phyloP scores from a whole-genome alignment of 2,888 invertebrate species.

The Lordiphosa fenestrarum region DNA sequence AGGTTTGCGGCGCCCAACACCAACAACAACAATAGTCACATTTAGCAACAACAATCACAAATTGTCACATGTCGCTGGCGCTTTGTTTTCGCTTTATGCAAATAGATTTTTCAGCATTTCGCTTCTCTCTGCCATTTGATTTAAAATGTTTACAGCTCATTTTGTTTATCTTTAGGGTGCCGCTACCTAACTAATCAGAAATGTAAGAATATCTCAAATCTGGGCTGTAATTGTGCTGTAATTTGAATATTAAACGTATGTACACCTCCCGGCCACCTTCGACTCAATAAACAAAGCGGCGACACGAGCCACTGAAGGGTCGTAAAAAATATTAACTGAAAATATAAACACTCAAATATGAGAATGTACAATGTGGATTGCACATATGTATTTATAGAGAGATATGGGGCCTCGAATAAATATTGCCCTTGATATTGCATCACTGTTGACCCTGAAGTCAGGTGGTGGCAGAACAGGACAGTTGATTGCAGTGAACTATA shows the following conservation, averaged over 20 bases:
- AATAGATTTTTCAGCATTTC: constrained; percentile 36
- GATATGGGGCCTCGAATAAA: not conserved
- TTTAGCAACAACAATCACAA: constrained; percentile 27
- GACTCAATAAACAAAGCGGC: constrained; percentile 1
- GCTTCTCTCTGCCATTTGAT: constrained; percentile 12
- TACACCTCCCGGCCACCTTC: not conserved
- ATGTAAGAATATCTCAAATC: not conserved
- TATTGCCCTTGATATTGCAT: too few species aligned
- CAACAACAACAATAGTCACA: constrained; percentile 27
- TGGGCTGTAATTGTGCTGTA: too few species aligned
- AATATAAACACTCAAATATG: constrained; percentile 1
- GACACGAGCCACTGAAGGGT: constrained; percentile 4
- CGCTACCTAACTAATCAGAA: not conserved
- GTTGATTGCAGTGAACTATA: too few species aligned
- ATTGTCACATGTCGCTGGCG: constrained; percentile 47
- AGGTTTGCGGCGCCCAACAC: constrained; percentile 29
- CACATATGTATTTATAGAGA: not conserved
- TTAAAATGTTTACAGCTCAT: constrained; percentile 35
- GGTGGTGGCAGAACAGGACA: too few species aligned
- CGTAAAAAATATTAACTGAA: constrained; percentile 4
- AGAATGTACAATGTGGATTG: not conserved
- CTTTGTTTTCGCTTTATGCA: constrained; percentile 50
- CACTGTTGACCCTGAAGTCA: too few species aligned
- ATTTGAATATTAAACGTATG: too few species aligned
- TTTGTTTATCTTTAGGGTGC: constrained; percentile 31